A percentile compares a stretch with the other conserved stretches of the same genome.
Conservation (phyloP, 2,113 vertebrate genomes). For the Epinephelus moara region DNA sequence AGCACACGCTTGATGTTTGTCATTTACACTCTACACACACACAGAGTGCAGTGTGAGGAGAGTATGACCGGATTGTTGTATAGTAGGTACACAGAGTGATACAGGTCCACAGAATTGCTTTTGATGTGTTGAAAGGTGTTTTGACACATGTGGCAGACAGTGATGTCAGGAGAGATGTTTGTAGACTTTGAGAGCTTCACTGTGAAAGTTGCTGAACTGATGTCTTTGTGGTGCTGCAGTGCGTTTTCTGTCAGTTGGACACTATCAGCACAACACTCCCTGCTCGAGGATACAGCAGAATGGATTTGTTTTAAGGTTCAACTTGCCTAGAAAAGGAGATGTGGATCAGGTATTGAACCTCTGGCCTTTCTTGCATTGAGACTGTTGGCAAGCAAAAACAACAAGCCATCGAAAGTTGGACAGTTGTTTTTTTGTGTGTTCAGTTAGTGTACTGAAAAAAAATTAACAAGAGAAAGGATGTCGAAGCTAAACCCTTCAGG, state of each 20-base stretch:
- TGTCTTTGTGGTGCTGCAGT: slow-evolving; percentile 45
- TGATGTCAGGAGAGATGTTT: slow-evolving; percentile 4
- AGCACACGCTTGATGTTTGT: slow-evolving; percentile 24
- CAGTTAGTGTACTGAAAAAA: background rate
- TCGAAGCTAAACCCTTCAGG: background rate
- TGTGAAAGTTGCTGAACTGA: slow-evolving; percentile 42
- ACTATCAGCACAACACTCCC: slow-evolving; percentile 13
- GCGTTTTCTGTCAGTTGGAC: slow-evolving; percentile 28
- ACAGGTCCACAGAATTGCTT: background rate
- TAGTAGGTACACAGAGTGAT: background rate
- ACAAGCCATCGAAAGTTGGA: background rate
- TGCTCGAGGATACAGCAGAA: slow-evolving; percentile 10
- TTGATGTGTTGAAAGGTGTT: slow-evolving; percentile 12
- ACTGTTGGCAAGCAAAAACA: background rate
- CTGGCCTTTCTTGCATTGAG: slow-evolving; percentile 1
- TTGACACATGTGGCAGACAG: background rate
- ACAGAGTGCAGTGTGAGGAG: background rate
- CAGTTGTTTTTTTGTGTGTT: background rate
- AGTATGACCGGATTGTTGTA: background rate
- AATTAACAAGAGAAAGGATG: background rate
- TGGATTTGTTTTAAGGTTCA: slow-evolving; percentile 1
- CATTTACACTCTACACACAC: slow-evolving; percentile 14
- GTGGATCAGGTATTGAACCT: slow-evolving; percentile 10
- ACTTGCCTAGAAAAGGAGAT: background rate
- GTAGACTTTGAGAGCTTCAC: background rate